These are phyloP conservation scores for Drosophila sp. DNA, from an alignment of 1,140 invertebrate genomes.

Conservation along the genomic window DNA sequence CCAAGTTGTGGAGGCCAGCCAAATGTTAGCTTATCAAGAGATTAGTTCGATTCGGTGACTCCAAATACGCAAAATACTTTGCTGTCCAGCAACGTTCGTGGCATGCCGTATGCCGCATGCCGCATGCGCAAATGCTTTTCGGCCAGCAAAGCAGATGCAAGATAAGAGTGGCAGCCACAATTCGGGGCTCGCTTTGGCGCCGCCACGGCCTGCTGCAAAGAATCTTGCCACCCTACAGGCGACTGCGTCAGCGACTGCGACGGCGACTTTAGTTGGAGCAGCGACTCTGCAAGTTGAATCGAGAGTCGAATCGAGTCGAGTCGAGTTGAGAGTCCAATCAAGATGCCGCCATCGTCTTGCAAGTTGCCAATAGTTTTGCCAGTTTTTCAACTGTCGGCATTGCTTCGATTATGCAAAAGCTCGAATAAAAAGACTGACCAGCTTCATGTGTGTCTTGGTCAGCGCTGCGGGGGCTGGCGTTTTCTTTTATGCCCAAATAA, in stretches of 20 bases:
- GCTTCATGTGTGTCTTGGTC: constrained; percentile 69
- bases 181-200: constrained; percentile 67
- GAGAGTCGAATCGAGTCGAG: constrained; percentile 71
- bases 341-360: constrained; percentile 63
- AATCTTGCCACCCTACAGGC: constrained; percentile 76
- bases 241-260: constrained; percentile 21
- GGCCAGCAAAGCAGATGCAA: constrained; percentile 48
- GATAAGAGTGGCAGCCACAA: constrained; percentile 32
- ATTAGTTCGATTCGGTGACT: constrained; percentile 65
- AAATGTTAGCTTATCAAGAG: constrained; percentile 59
- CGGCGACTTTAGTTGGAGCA: constrained; percentile 32
- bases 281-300: constrained; percentile 13
- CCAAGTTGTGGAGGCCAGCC: constrained; percentile 63
- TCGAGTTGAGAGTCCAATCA: constrained; percentile 61
- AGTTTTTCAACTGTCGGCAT: constrained; percentile 13
- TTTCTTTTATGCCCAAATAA: constrained; percentile 79
- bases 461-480: constrained; percentile 76
- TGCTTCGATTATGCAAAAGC: constrained; percentile 74
- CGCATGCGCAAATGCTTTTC: constrained; percentile 36
- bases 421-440: constrained; percentile 37
- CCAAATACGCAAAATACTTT: constrained; percentile 37
- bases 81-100: constrained; percentile 16
- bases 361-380: constrained; percentile 36
- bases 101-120: constrained; percentile 46
- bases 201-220: constrained; percentile 48